Evolutionary conservation across 2,888 invertebrate genomes (phyloP), one percentile per base, ranked within the genome.

Genomic region (Limenitis camilla): DNA sequence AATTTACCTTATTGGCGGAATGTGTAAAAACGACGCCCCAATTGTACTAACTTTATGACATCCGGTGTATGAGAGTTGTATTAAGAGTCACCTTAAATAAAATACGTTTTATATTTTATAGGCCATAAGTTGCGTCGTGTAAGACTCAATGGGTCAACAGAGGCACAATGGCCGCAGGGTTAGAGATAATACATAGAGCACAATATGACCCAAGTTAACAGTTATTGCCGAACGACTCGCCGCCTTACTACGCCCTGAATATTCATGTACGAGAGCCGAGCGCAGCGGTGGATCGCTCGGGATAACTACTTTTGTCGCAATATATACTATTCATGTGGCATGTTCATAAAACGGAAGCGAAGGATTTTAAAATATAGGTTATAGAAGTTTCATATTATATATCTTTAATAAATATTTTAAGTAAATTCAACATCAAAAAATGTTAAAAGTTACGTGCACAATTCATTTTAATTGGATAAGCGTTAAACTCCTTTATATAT

Each of bases 141-240:
- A 50, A 46, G 31, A 45, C 58, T 60, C 55, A 59, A 59, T 61
- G 58, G 61, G 62, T 64, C 57, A 61, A 59, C 54, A 55, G 50
- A 59, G 59, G 61, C 61, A 56, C 61, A 58, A 61, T 64, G 65
- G 70, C 69, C 73, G 67, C 65, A 66, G 62, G 65, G 68, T 65
- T 62, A 68, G 64, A 69, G 67, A 71, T 63, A 64, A 65, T 66
- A 65, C 64, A 59, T 60, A 60, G 57, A 69, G 70, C 68, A 73
- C 71, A 73, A 69, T 72, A 69, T 66, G 71, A 70, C 67, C 67
- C 74, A 70, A 78, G 80, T 80, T 82, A 81, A 81, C 82, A 79
- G 79, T 79, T 79, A 82, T 80, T 77, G 74, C 77, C 71, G 72
- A 76, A 67, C 64, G 65, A 68, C 60, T 67, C 69, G 68, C 69